Percentiles rank a stretch among this genome's conserved stretches.
phyloP scores from a whole-genome alignment of 2,888 invertebrate genomes.

The Cantharis rustica region DNA sequence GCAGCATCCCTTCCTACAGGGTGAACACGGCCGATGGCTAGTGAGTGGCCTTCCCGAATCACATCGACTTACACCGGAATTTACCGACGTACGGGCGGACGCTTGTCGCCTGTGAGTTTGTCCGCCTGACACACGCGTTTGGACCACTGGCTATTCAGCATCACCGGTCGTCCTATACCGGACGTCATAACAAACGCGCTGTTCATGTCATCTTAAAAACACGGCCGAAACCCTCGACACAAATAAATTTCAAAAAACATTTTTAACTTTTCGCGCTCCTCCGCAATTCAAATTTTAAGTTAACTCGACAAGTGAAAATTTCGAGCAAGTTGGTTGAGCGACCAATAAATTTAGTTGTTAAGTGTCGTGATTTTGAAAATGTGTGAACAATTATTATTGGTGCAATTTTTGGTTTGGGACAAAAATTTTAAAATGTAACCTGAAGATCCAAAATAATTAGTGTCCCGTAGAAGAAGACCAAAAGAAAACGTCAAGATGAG shows the following conservation, averaged over 20 bases:
- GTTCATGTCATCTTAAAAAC: conserved; percentile 16
- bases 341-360: background rate
- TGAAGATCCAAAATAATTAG: conserved; percentile 16
- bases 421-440: background rate
- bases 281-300: background rate
- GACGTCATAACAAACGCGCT: conserved; percentile 30
- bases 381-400: background rate
- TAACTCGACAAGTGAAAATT: background rate
- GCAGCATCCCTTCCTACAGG: conserved; percentile 59
- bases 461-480: conserved; percentile 7
- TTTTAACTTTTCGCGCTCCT: conserved; percentile 5
- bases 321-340: background rate
- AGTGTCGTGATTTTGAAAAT: background rate
- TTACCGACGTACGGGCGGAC: conserved; percentile 43
- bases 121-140: conserved; percentile 56
- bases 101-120: conserved; percentile 45
- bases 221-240: conserved; percentile 3
- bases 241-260: background rate
- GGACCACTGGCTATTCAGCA: conserved; percentile 56
- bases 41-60: conserved; percentile 54
- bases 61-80: conserved; percentile 41
- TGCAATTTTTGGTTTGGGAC: conserved; percentile 15
- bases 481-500: conserved; percentile 75
- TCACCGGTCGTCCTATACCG: conserved; percentile 46
- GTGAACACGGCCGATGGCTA: conserved; percentile 63